Conservation (phyloP, 2,113 vertebrate species). For the Uria aalge region DNA sequence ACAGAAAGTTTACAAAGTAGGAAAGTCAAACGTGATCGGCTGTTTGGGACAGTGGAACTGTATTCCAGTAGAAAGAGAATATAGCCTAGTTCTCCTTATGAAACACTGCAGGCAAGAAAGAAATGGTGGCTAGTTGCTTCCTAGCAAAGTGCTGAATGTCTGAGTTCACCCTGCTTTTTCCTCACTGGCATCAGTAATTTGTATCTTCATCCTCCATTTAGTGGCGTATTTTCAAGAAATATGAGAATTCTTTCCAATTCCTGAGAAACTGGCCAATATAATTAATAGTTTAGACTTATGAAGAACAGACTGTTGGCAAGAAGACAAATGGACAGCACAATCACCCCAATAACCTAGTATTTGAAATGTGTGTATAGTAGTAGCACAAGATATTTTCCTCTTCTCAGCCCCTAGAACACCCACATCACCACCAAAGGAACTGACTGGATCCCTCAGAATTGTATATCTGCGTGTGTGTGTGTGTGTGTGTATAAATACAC, state of each 20-base stretch:
- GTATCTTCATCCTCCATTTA: not conserved
- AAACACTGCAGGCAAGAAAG: not conserved
- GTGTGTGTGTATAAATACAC: not conserved
- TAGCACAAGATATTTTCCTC: not conserved
- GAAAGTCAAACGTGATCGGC: not conserved
- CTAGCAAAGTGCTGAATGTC: not conserved
- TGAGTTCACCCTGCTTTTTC: not conserved
- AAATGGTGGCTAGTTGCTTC: not conserved
- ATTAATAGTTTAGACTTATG: not conserved
- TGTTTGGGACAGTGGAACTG: not conserved
- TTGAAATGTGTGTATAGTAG: not conserved
- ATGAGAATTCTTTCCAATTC: not conserved
- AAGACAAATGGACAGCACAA: not conserved
- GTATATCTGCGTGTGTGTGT: accelerated
- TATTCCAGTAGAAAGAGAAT: not conserved
- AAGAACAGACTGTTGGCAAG: not conserved
- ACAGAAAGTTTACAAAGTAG: not conserved
- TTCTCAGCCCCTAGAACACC: not conserved
- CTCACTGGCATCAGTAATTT: not conserved
- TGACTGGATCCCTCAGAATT: not conserved
- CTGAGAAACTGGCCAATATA: not conserved
- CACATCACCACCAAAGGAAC: not conserved
- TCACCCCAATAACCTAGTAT: not conserved
- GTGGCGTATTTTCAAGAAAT: not conserved
- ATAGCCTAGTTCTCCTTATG: not conserved